Evolutionary conservation across 2,113 vertebrate genomes (phyloP).

Genomic region (Xiphophorus maculatus): DNA sequence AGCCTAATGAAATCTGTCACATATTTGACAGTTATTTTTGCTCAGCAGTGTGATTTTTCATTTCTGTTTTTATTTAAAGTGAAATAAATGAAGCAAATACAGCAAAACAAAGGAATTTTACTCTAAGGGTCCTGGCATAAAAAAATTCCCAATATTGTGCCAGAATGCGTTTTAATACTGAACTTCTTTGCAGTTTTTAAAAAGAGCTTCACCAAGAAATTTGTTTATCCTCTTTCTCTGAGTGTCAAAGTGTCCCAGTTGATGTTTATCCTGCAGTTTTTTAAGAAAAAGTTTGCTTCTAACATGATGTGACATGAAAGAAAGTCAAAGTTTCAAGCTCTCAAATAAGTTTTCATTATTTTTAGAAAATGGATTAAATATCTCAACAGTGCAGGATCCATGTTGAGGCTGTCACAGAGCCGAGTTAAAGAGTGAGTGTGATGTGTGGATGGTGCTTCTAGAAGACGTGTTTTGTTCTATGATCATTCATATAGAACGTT

Average conservation of each 20-base stretch:
- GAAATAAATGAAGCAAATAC: neutral
- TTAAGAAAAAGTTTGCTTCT: slow-evolving; percentile 30
- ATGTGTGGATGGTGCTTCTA: neutral
- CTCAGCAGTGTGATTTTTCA: slow-evolving; percentile 26
- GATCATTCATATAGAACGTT: too few species aligned
- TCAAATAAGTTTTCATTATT: neutral
- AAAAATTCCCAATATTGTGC: neutral
- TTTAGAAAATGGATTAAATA: too few species aligned
- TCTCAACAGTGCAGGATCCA: too few species aligned
- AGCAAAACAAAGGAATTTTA: slow-evolving; percentile 4
- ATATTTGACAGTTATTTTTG: slow-evolving; percentile 45
- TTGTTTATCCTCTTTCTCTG: neutral
- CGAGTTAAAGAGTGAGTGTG: neutral
- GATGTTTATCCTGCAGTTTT: slow-evolving; percentile 24
- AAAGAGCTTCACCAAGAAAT: slow-evolving; percentile 5
- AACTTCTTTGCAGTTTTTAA: neutral
- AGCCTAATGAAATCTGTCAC: slow-evolving; percentile 60
- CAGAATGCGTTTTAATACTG: neutral
- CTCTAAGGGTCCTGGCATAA: neutral
- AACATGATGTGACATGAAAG: slow-evolving; percentile 37
- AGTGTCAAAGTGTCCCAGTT: slow-evolving; percentile 10
- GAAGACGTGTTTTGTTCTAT: neutral
- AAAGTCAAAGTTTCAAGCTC: slow-evolving; percentile 33
- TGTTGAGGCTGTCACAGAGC: neutral
- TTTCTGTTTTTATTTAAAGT: slow-evolving; percentile 7